Base-by-base conservation (phyloP, 2,113 vertebrate genomes). In the Misgurnus mizolepis region DNA sequence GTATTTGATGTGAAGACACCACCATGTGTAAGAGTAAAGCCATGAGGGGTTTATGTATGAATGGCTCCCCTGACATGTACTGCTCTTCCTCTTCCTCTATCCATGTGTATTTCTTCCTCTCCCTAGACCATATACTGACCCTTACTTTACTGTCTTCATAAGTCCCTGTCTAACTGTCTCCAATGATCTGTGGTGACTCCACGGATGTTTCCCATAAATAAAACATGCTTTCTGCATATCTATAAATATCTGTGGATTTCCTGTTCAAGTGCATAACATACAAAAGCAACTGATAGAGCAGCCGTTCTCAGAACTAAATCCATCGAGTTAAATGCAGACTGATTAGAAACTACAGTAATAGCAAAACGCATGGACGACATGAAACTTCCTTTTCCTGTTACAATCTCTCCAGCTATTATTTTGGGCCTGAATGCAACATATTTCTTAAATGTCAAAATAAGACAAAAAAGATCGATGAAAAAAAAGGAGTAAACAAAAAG, bases 271-370 rank as follows among this genome's bases (percentile, higher is more conserved):
- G 11, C 8, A 56, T 22, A 67, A 67, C 39, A 7, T 7, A 58
- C 55, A 40, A 55, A 70, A 55, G 14, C 14, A 55, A 55, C 8
- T 53, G 49, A 53, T 39, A 70, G 39, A 39, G 68, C 22, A 70
- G 68, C 67, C 2, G 15, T 56, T 56, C 14, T n/a, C 15, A 17
- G 17, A 56, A 18, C 55, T 17, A n/a, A 56, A n/a, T 56, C 6
- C 55, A n/a, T 3, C 69, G 56, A 18, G 50, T 71, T 34, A 41
- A 40, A 9, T 0, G 4, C 7, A 0, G 0, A 53, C 67, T 71
- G 69, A 71, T 71, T 56, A 56, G 68, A 55, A 55, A 71, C 68
- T 50, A 55, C 68, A 69, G 11, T 22, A 47, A 49, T 50, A 27
- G 11, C 12, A 55, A 40, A n/a, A 71, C 15, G 17, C 9, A n/a